Evolutionary conservation across 2,888 invertebrate species (phyloP), one percentile per base, ranked within the genome.

Genomic region (Oasisia sp.): DNA sequence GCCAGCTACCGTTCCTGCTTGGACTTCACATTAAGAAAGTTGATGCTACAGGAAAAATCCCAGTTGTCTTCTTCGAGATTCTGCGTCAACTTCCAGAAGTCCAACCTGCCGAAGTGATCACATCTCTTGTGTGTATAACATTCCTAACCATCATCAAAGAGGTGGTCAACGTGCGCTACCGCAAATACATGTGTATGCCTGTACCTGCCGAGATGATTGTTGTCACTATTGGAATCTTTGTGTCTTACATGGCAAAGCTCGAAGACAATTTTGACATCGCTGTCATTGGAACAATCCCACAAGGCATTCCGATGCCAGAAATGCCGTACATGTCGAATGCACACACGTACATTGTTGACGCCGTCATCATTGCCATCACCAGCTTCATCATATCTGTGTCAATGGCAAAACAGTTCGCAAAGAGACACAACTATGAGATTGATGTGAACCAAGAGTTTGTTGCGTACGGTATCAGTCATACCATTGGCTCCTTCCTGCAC

Each of bases 101-200:
- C 12, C 98, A 98, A 96, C 95, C 97, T 94, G 97, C 97, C 0
- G 97, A 98, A 0, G 96, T 98, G 74, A 95, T 97, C 32, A 97
- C 98, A 91, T 98, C 98, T 0, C 93, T 97, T 32, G 96, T 97
- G 91, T 97, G 97, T 1, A 97, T 98, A 91, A 94, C 97, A 45
- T 94, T 97, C 91, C 97, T 98, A 74, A 96, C 97, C 0, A 94
- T 98, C 91, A 95, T 95, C 74, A 96, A 96, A 93, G 95, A 96
- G 92, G 93, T 94, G 74, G 93, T 97, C 32, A 96, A 96, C 91
- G 92, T 94, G 92, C 95, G 94, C 32, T 94, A 95, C 91, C 95
- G 95, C 92, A 94, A 94, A n/a, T 74, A 74, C 74, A 97, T 98
- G 92, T 98, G 98, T 0, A 97, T 98, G 92, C 98, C 98, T 0